phyloP scores from a whole-genome alignment of 1,140 invertebrate genomes.

The Stegodyphus dumicola region DNA sequence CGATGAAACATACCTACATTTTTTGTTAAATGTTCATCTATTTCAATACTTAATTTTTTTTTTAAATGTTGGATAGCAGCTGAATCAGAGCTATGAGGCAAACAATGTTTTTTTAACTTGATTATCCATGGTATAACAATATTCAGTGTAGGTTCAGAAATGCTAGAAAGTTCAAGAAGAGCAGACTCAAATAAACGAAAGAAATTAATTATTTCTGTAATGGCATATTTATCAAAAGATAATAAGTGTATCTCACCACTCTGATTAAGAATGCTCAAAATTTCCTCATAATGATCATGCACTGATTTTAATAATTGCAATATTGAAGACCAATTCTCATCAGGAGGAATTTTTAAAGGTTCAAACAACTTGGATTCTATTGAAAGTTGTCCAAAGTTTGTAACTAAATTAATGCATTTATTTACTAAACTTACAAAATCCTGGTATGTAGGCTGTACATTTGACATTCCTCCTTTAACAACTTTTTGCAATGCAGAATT shows the following conservation, averaged over 20 bases:
- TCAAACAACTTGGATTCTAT: too few species aligned
- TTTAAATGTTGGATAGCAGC: conserved; percentile 29
- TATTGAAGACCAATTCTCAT: conserved; percentile 39
- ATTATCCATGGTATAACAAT: conserved; percentile 39
- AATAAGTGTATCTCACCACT: conserved; percentile 23
- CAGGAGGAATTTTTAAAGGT: not conserved
- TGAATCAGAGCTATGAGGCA: not conserved
- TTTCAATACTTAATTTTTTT: conserved; percentile 1
- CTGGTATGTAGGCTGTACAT: not conserved
- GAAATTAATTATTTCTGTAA: conserved; percentile 9
- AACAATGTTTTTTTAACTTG: conserved; percentile 29
- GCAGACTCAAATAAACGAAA: conserved; percentile 38
- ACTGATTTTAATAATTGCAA: conserved; percentile 27
- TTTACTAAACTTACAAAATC: conserved; percentile 23
- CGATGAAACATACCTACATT: conserved; percentile 12
- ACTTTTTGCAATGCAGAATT: not conserved
- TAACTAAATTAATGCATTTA: conserved; percentile 11
- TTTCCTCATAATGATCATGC: conserved; percentile 25
- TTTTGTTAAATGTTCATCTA: conserved; percentile 3
- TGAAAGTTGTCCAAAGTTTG: conserved; percentile 1
- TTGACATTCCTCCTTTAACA: not conserved
- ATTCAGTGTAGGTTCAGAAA: conserved; percentile 24
- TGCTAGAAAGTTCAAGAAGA: not conserved
- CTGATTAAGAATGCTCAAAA: conserved; percentile 12
- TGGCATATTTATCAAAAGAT: conserved; percentile 20